Evolutionary conservation across 2,888 invertebrate genomes (phyloP).

Genomic region (Ceriagrion tenellum): DNA sequence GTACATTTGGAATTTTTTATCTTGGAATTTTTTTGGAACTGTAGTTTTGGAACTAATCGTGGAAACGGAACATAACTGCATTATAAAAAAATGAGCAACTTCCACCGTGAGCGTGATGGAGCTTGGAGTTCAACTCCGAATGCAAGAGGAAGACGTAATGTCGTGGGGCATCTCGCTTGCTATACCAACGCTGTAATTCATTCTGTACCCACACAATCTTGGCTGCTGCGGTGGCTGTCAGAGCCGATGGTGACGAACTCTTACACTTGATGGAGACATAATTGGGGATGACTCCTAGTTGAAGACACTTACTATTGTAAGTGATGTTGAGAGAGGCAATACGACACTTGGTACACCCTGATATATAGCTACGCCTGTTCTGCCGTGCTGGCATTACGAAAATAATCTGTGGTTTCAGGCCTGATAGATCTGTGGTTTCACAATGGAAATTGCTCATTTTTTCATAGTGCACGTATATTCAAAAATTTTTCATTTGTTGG

Average conservation of each 20-base stretch:
- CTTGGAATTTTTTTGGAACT: too few species aligned
- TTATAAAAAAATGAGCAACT: too few species aligned
- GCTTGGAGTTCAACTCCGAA: background rate
- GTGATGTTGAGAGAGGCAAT: background rate
- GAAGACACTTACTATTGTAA: background rate
- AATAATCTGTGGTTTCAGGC: background rate
- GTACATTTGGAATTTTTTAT: too few species aligned
- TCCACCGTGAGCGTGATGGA: background rate
- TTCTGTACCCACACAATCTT: background rate
- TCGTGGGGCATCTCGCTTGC: background rate
- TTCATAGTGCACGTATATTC: too few species aligned
- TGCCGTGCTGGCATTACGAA: background rate
- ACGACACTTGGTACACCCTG: background rate
- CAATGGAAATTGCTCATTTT: too few species aligned
- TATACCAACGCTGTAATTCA: background rate
- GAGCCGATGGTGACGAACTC: background rate
- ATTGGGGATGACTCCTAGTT: background rate
- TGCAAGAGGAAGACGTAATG: background rate
- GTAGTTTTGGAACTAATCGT: too few species aligned
- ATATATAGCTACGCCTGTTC: background rate
- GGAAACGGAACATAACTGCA: too few species aligned
- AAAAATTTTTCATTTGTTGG: too few species aligned
- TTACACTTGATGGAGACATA: background rate
- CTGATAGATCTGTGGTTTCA: too few species aligned
- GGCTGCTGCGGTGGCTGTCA: background rate